Conservation (phyloP, 2,888 invertebrate species). For the Aleiodes testaceus region DNA sequence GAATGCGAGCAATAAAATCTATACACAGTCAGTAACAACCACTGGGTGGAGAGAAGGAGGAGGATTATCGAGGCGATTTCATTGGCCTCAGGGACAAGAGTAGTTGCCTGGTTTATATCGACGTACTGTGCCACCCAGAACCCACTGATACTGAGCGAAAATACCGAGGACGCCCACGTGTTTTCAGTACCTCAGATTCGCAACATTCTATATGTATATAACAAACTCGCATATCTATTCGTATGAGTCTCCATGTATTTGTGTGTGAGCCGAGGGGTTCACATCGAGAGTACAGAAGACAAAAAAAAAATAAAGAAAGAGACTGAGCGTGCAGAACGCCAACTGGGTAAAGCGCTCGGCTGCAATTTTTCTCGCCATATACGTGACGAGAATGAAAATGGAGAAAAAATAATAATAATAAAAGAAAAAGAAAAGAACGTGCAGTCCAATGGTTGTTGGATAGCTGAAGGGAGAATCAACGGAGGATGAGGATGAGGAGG, state of each 20-base stretch:
- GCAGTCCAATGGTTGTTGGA: constrained; percentile 40
- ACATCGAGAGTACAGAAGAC: neutral
- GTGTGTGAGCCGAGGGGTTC: neutral
- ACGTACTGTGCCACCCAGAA: constrained; percentile 10
- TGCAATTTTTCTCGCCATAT: constrained; percentile 73
- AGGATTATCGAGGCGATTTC: constrained; percentile 18
- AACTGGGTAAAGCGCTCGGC: constrained; percentile 72
- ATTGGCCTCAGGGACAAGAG: constrained; percentile 4
- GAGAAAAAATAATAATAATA: constrained; percentile 51
- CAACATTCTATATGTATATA: neutral
- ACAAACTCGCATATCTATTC: neutral
- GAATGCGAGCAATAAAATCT: constrained; percentile 12
- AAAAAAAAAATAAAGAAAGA: constrained; percentile 44
- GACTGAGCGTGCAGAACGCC: constrained; percentile 71
- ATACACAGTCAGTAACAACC: neutral
- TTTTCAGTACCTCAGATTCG: constrained; percentile 23
- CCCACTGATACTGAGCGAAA: neutral
- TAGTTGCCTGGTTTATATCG: constrained; percentile 9
- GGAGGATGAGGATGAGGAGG: too few relatives aligned
- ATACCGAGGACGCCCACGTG: constrained; percentile 6
- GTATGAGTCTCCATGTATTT: neutral
- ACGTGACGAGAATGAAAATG: constrained; percentile 72
- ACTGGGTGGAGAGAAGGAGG: neutral
- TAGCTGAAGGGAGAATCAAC: constrained; percentile 44
- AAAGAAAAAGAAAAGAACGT: constrained; percentile 43